A percentile compares a stretch with the other conserved stretches of the same genome.
These are phyloP conservation scores for Umimayanthus kanabou DNA, from an alignment of 92 coral and sea anemone species.

Conservation along the genomic window DNA sequence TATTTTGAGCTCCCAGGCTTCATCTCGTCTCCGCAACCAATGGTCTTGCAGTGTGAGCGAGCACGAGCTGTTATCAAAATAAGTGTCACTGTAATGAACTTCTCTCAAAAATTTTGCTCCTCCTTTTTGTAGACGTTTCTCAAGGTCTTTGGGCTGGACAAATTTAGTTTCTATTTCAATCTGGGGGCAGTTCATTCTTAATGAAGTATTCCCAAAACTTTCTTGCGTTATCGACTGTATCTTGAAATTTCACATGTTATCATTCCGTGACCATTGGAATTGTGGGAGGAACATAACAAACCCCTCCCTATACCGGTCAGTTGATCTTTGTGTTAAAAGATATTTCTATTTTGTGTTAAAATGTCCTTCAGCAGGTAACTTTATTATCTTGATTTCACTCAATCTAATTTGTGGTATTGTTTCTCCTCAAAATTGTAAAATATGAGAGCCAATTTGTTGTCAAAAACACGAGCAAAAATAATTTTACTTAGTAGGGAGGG, in stretches of 20 bases:
- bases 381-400: not conserved
- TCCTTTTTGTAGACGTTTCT: conserved; percentile 24
- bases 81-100: conserved; percentile 50
- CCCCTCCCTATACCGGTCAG: conserved; percentile 38
- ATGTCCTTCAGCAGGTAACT: not conserved
- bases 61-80: conserved; percentile 61
- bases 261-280: conserved; percentile 16
- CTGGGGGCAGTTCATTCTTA: not conserved
- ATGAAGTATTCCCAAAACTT: not conserved
- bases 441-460: not conserved
- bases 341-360: not conserved
- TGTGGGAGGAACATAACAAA: conserved; percentile 32
- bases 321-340: not conserved
- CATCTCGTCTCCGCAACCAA: conserved; percentile 67
- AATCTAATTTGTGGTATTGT: not conserved
- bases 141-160: conserved; percentile 51
- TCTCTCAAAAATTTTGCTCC: conserved; percentile 54
- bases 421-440: conserved; percentile 7
- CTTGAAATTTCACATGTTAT: not conserved
- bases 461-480: not conserved
- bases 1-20: conserved; percentile 64
- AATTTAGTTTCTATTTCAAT: conserved; percentile 78
- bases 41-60: conserved; percentile 50
- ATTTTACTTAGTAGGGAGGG: conserved; percentile 21
- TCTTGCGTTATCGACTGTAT: too few relatives aligned